Evolutionary conservation across 2,888 invertebrate genomes (phyloP).

Genomic region (Drosophila neotestacea): DNA sequence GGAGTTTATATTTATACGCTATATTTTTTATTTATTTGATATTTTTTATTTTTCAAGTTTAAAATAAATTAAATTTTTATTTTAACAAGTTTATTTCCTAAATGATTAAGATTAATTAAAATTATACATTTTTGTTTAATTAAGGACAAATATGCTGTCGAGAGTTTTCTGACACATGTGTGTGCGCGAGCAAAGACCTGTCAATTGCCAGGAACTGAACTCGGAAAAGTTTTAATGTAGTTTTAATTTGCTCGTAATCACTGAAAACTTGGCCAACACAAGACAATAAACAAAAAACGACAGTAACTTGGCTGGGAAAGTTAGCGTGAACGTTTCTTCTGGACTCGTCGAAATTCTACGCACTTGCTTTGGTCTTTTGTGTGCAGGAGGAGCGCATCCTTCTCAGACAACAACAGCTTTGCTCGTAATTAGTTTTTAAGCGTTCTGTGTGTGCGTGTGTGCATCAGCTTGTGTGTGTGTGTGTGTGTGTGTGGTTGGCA

Average conservation of each 20-base stretch:
- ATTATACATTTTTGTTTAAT: constrained; percentile 6
- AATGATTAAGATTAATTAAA: not conserved
- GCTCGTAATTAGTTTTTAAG: constrained; percentile 80
- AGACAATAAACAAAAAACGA: constrained; percentile 22
- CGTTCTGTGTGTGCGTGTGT: constrained; percentile 40
- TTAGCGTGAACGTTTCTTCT: constrained; percentile 29
- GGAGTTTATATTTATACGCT: constrained; percentile 3
- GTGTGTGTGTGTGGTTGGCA: constrained; percentile 48
- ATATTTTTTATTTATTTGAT: constrained; percentile 1
- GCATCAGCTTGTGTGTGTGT: constrained; percentile 16
- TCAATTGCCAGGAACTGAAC: constrained; percentile 67
- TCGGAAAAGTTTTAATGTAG: constrained; percentile 76
- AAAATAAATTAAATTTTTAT: not conserved
- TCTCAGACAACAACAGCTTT: constrained; percentile 55
- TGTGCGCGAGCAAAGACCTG: constrained; percentile 33
- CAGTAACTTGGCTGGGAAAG: constrained; percentile 38
- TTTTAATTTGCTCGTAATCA: constrained; percentile 81
- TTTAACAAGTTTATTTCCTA: not conserved
- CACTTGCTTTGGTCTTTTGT: constrained; percentile 36
- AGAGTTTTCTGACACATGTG: constrained; percentile 8
- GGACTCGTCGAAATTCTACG: constrained; percentile 54
- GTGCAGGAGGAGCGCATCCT: constrained; percentile 7
- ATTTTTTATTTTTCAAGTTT: not conserved
- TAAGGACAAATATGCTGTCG: constrained; percentile 49
- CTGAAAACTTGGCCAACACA: constrained; percentile 56